Evolutionary conservation across 1,140 invertebrate genomes (phyloP).

Genomic region (Melitaea cinxia): DNA sequence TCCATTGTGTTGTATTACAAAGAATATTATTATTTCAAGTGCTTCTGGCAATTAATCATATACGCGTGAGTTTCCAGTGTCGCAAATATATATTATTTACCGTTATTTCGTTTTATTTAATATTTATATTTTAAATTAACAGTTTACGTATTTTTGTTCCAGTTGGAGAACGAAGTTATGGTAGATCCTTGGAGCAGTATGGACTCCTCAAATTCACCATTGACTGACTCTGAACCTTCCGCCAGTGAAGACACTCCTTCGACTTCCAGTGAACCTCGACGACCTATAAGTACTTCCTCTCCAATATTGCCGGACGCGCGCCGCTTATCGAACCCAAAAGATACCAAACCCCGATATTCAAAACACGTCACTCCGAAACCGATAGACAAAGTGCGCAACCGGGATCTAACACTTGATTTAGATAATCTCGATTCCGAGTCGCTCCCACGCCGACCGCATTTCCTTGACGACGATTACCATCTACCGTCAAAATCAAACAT

Average conservation of each 20-base stretch:
- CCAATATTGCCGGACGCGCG: constrained; percentile 56
- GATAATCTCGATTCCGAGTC: constrained; percentile 63
- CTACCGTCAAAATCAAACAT: constrained; percentile 80
- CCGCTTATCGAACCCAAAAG: constrained; percentile 61
- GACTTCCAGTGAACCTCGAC: constrained; percentile 67
- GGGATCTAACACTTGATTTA: constrained; percentile 68
- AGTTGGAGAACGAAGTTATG: constrained; percentile 82
- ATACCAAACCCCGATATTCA: constrained; percentile 53
- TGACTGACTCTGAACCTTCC: constrained; percentile 76
- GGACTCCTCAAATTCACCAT: constrained; percentile 79
- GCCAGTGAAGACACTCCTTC: constrained; percentile 77
- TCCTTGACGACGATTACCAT: constrained; percentile 83
- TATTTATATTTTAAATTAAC: constrained; percentile 26
- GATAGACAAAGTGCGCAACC: constrained; percentile 67
- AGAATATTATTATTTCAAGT: constrained; percentile 27
- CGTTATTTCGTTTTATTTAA: constrained; percentile 45
- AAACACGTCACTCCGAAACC: constrained; percentile 46
- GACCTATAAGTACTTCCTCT: constrained; percentile 50
- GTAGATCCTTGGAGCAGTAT: constrained; percentile 81
- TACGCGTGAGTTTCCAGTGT: constrained; percentile 6
- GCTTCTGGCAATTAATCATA: not conserved
- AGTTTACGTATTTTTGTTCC: constrained; percentile 58
- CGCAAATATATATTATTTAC: constrained; percentile 31
- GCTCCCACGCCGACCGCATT: constrained; percentile 80
- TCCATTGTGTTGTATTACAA: constrained; percentile 25